phyloP scores from a whole-genome alignment of 2,888 invertebrate genomes.

The Salticus scenicus region DNA sequence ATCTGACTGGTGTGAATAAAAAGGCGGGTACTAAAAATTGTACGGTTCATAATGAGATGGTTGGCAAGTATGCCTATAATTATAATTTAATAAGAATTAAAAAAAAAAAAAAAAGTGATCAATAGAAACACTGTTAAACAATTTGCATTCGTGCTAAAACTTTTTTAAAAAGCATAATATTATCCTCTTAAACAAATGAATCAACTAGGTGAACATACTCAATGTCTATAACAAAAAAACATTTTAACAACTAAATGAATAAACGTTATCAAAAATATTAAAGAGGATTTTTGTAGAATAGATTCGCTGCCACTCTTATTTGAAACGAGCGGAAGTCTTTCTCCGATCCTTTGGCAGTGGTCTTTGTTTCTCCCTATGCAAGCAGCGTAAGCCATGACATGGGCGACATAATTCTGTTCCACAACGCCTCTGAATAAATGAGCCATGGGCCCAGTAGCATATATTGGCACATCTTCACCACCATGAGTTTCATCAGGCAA shows the following conservation, averaged over 20 bases:
- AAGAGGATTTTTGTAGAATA: background rate
- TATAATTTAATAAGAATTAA: no score
- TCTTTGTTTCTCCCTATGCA: conserved; percentile 71
- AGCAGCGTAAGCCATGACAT: conserved; percentile 71
- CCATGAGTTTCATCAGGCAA: conserved; percentile 75
- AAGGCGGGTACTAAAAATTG: no score
- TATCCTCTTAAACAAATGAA: no score
- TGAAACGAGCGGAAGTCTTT: conserved; percentile 36
- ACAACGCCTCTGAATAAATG: conserved; percentile 71
- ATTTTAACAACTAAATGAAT: background rate
- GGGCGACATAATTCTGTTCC: conserved; percentile 71
- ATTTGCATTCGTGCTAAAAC: no score
- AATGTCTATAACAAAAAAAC: background rate
- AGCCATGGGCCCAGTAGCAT: conserved; percentile 72
- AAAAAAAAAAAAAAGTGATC: no score
- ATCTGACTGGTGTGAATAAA: no score
- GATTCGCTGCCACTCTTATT: background rate
- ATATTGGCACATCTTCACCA: conserved; percentile 74
- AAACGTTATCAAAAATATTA: no score
- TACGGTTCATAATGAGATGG: no score
- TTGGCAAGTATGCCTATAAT: no score
- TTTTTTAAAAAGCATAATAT: no score
- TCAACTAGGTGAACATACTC: no score
- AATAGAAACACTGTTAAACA: no score
- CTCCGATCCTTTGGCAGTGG: conserved; percentile 62